These are phyloP conservation scores for Mirza zaza DNA, from an alignment of 2,113 vertebrate genomes.

Conservation along the genomic window DNA sequence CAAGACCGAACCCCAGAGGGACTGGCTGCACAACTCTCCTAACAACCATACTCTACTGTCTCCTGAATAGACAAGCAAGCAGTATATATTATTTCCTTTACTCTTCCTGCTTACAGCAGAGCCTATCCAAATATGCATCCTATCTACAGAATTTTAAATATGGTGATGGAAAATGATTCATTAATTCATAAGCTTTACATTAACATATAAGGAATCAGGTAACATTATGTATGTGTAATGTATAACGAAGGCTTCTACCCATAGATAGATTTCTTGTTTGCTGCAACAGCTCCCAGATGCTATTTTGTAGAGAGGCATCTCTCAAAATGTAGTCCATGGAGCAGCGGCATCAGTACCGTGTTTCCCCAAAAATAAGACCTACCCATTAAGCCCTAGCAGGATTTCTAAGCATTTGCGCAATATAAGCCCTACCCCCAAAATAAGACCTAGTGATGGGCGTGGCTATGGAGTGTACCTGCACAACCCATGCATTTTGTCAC, in stretches of 20 bases:
- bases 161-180: not conserved
- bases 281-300: not conserved
- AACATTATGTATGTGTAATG: not conserved
- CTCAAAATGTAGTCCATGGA: not conserved
- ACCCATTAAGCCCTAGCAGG: too few species aligned
- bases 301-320: not conserved
- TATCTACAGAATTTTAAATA: not conserved
- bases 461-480: too few species aligned
- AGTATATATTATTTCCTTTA: constrained; percentile 9
- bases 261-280: not conserved
- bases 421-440: too few species aligned
- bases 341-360: not conserved
- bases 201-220: not conserved
- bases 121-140: not conserved
- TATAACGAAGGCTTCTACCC: not conserved
- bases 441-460: too few species aligned
- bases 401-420: too few species aligned
- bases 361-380: too few species aligned
- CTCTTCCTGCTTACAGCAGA: not conserved
- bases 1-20: not conserved
- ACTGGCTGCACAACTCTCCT: not conserved
- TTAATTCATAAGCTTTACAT: constrained; percentile 18
- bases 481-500: too few species aligned
- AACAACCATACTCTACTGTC: not conserved
- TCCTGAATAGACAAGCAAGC: not conserved